These are phyloP conservation scores for Invenusta paracnida DNA, from an alignment of 2,888 invertebrate genomes.

Conservation along the genomic window DNA sequence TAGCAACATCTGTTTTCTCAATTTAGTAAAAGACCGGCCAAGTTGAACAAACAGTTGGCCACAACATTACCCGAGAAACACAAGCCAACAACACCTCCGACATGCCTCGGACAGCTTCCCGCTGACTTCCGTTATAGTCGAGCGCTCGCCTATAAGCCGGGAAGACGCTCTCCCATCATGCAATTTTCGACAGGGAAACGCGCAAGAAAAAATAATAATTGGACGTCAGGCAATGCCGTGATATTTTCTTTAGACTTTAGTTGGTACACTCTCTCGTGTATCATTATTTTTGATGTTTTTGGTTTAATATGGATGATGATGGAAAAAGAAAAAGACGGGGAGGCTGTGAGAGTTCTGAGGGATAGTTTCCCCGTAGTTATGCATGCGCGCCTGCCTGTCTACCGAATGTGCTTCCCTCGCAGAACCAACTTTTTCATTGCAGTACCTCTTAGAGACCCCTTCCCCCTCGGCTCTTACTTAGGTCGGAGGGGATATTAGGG, in stretches of 20 bases:
- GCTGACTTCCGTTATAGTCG: not conserved
- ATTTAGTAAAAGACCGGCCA: conserved; percentile 21
- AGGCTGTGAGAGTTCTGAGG: too few species aligned
- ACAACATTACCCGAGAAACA: conserved; percentile 21
- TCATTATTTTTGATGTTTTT: too few species aligned
- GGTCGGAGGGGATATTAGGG: not conserved
- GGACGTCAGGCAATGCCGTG: conserved; percentile 22
- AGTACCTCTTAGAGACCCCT: not conserved
- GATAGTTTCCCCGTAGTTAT: not conserved
- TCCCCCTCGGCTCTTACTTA: not conserved
- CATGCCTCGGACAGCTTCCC: conserved; percentile 22
- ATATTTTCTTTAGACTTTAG: conserved; percentile 29
- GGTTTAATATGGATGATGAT: too few species aligned
- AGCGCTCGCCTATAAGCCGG: too few species aligned
- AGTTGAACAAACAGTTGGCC: conserved; percentile 29
- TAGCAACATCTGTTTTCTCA: conserved; percentile 11
- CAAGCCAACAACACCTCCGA: conserved; percentile 19
- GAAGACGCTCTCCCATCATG: too few species aligned
- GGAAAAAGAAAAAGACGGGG: too few species aligned
- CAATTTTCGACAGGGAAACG: not conserved
- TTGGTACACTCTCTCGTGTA: conserved; percentile 20
- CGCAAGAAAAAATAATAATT: conserved; percentile 23
- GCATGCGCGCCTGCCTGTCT: conserved; percentile 21
- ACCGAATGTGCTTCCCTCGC: not conserved
- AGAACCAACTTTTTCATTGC: too few species aligned